Evolutionary conservation across 2,888 invertebrate genomes (phyloP).

Genomic region (Sphinx pinastri): DNA sequence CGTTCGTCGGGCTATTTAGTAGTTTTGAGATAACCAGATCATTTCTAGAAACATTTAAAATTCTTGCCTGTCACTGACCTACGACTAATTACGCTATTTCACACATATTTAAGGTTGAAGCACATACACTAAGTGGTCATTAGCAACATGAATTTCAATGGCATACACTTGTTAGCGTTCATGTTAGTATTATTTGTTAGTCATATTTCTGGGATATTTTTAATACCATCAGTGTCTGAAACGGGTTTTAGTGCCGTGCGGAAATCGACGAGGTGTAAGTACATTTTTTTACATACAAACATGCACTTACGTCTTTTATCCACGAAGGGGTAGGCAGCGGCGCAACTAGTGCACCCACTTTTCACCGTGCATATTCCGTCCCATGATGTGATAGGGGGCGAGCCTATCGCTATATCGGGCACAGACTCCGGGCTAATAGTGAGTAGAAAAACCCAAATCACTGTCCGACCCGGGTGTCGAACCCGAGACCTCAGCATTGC

Average conservation of each 20-base stretch:
- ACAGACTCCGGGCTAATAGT: too few species aligned
- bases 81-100: constrained; percentile 46
- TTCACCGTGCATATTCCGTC: too few species aligned
- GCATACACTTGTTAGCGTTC: constrained; percentile 20
- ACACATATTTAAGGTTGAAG: constrained; percentile 3
- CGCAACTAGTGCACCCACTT: too few species aligned
- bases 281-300: constrained; percentile 25
- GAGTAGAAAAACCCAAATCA: too few species aligned
- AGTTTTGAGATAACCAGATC: constrained; percentile 12
- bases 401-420: too few species aligned
- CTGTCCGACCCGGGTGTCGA: too few species aligned
- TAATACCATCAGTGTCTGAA: constrained; percentile 36
- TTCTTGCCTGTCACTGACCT: constrained; percentile 70
- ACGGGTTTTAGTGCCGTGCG: constrained; percentile 61
- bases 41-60: constrained; percentile 32
- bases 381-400: too few species aligned
- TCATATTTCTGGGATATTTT: neutral
- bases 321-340: too few species aligned
- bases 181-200: neutral
- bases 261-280: constrained; percentile 75
- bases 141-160: constrained; percentile 50
- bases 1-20: too few species aligned
- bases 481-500: too few species aligned
- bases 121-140: constrained; percentile 24
- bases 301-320: neutral